Evolutionary conservation across 2,888 invertebrate genomes (phyloP).

Genomic region (Zaprionus bogoriensis): DNA sequence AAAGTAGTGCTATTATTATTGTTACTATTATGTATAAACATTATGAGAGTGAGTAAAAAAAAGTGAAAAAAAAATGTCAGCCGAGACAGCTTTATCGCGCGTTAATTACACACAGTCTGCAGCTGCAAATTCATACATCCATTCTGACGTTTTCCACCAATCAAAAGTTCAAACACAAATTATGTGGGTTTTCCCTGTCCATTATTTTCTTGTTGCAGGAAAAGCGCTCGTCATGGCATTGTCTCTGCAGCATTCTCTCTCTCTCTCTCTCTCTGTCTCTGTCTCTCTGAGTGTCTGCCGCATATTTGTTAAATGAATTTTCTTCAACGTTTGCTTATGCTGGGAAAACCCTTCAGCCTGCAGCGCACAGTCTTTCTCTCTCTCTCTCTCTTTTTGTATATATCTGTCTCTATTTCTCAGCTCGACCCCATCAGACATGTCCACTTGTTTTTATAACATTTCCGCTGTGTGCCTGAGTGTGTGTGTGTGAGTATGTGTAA

Average conservation of each 20-base stretch:
- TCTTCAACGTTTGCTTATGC: conserved; percentile 14
- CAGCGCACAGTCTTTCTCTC: background rate
- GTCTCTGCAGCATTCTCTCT: conserved; percentile 1
- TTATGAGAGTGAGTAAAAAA: no score
- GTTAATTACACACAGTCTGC: no score
- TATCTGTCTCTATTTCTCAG: no score
- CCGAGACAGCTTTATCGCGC: no score
- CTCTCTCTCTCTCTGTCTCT: background rate
- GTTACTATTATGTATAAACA: no score
- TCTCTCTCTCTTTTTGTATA: background rate
- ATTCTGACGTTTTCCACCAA: no score
- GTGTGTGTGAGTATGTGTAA: conserved; percentile 22
- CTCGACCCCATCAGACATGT: conserved; percentile 15
- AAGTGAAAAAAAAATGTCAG: no score
- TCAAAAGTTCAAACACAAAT: background rate
- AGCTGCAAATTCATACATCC: no score
- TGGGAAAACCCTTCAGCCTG: background rate
- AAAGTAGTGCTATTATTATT: no score
- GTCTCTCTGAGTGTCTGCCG: conserved; percentile 8
- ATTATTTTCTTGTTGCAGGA: background rate
- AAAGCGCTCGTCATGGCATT: background rate
- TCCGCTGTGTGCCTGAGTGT: conserved; percentile 2
- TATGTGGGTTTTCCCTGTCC: background rate
- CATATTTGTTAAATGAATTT: conserved; percentile 39
- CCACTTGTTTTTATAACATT: conserved; percentile 60